Evolutionary conservation across 1,140 invertebrate species (phyloP), one percentile per base, ranked within the genome.

Genomic region (Bacillus rossius): DNA sequence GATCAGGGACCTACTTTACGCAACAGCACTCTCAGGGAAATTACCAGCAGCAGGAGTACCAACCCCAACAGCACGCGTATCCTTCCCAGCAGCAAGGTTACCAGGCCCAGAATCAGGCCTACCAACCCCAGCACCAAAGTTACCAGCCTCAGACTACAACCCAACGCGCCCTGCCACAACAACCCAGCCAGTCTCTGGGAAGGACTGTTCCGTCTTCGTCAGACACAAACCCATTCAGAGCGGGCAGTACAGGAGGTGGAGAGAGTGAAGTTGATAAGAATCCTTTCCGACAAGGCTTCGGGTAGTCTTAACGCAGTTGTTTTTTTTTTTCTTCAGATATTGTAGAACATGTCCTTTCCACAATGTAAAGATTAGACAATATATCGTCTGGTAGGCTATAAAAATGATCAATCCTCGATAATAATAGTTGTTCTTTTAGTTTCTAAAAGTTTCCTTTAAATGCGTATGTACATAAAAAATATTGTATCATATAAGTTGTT

Each of bases 201-300:
- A 63, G 70, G 55, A 57, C 52, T 17, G 59, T 42, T 5, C 64
- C 67, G 26, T 78, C 81, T 50, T 67, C 71, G 13, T 60, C 34
- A 14, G 76, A 77, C 14, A 76, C 72, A 0, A 84, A 84, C 69
- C 83, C 82, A 2, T 84, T 84, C 64, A 77, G 80, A 60, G 77
- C 74, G 65, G 68, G 70, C 40, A 61, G 41, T 23, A 25, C 52
- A 23, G 29, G 26, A 25, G 38, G 19, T 2, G 40, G n/a, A 29
- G 26, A 45, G 43, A 58, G 75, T 70, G 52, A 62, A 64, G 55
- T 73, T 4, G 57, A 70, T 60, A 69, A 70, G 40, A 80, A 80
- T 67, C 78, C 77, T 34, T 79, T 80, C 66, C 72, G 77, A 50
- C 73, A 76, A 68, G 57, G 43, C 23, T 54, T 42, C 3, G 52